Evolutionary conservation across 2,888 invertebrate genomes (phyloP).

Genomic region (Trissoscelio sp.): DNA sequence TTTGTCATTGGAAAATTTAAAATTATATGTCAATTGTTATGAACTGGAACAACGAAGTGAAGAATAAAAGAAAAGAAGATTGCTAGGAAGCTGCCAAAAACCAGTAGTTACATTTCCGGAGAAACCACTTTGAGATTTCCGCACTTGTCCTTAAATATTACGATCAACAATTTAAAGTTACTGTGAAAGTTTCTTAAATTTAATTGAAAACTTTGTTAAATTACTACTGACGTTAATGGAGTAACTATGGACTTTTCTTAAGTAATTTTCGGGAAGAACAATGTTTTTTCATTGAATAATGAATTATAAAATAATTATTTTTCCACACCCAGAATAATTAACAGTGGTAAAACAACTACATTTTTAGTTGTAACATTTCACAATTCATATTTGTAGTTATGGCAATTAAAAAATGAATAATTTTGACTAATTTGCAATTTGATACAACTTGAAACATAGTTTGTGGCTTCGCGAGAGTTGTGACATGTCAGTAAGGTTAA

Average conservation of each 20-base stretch:
- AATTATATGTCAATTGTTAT: conserved; percentile 6
- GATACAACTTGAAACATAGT: no score
- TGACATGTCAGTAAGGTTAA: no score
- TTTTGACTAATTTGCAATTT: no score
- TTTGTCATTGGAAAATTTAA: no score
- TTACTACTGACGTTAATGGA: conserved; percentile 28
- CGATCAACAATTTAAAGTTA: conserved; percentile 37
- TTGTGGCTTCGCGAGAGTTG: no score
- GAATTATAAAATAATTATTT: no score
- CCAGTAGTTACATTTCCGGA: conserved; percentile 22
- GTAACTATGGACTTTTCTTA: conserved; percentile 8
- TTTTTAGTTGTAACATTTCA: no score
- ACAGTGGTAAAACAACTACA: no score
- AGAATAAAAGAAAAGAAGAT: conserved; percentile 6
- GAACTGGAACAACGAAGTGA: conserved; percentile 1
- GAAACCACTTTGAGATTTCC: conserved; percentile 9
- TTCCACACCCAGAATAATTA: no score
- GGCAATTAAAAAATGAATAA: no score
- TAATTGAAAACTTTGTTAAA: conserved; percentile 33
- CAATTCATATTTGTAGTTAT: no score
- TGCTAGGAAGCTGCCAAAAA: conserved; percentile 19
- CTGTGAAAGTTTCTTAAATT: conserved; percentile 24
- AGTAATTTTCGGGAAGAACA: not conserved
- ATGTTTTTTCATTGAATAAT: conserved; percentile 9
- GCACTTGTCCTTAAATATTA: conserved; percentile 26